Evolutionary conservation across 2,888 invertebrate genomes (phyloP).

Genomic region (Yponomeuta malinellus): DNA sequence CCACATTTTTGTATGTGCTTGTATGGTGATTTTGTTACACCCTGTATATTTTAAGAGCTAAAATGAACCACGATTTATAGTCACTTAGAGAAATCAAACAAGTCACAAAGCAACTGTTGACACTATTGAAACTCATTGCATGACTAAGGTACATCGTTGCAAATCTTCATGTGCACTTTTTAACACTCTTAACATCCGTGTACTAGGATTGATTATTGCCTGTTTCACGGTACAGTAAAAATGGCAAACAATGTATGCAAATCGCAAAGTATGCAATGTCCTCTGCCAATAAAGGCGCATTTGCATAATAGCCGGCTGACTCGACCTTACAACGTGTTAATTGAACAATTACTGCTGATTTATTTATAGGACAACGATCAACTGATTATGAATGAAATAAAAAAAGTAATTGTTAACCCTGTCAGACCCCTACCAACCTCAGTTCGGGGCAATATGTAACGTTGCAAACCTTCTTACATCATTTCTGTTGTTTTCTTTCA

Average conservation of each 20-base stretch:
- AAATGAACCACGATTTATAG: too few relatives aligned
- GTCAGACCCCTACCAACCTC: too few relatives aligned
- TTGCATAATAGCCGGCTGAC: constrained; percentile 20
- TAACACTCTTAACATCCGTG: neutral
- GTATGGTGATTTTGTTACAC: too few relatives aligned
- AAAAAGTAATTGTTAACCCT: too few relatives aligned
- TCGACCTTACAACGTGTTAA: constrained; percentile 29
- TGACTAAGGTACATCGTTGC: neutral
- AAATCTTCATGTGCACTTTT: neutral
- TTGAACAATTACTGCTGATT: constrained; percentile 25
- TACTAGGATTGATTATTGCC: neutral
- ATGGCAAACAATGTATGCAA: neutral
- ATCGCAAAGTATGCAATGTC: constrained; percentile 5
- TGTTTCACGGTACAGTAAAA: neutral
- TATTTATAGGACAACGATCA: neutral
- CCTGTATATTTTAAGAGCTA: too few relatives aligned
- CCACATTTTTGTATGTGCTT: too few relatives aligned
- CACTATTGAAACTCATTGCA: neutral
- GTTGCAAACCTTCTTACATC: too few relatives aligned
- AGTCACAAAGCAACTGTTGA: neutral
- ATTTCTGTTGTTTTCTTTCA: too few relatives aligned
- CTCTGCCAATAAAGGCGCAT: constrained; percentile 8
- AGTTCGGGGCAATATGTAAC: too few relatives aligned
- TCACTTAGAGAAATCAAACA: neutral
- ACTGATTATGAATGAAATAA: too few relatives aligned